phyloP scores from a whole-genome alignment of 2,888 invertebrate species.

The Brassicogethes aeneus region DNA sequence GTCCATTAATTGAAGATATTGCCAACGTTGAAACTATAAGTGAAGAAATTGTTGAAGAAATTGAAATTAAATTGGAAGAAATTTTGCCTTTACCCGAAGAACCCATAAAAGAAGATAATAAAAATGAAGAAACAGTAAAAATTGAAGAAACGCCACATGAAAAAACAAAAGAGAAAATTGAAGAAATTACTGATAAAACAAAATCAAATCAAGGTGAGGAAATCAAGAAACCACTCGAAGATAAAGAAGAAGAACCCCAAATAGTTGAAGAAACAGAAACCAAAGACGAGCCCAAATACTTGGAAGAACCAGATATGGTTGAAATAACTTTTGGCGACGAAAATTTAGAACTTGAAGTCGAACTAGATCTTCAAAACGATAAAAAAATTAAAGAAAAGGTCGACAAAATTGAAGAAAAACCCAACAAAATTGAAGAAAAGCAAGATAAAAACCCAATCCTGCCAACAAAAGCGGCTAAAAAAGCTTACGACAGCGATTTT shows the following conservation, averaged over 20 bases:
- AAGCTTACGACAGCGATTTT: slow-evolving; percentile 24
- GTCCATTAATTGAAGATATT: slow-evolving; percentile 12
- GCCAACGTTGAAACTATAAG: not conserved
- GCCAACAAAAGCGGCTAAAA: slow-evolving; percentile 30
- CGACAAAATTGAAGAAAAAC: slow-evolving; percentile 4
- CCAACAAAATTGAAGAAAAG: slow-evolving; percentile 1
- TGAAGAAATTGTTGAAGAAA: not conserved
- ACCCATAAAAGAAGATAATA: not conserved
- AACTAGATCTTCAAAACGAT: slow-evolving; percentile 12
- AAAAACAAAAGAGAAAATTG: too few species aligned
- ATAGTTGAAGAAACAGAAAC: slow-evolving; percentile 3
- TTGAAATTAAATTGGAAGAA: not conserved
- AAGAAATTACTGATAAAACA: too few species aligned
- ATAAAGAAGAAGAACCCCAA: not conserved
- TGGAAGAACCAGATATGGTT: slow-evolving; percentile 10
- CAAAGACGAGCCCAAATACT: not conserved
- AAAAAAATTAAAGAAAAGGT: not conserved
- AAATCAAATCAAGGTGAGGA: too few species aligned
- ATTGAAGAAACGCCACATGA: not conserved
- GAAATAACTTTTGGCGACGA: slow-evolving; percentile 25
- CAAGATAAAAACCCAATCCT: slow-evolving; percentile 4
- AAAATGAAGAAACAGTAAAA: not conserved
- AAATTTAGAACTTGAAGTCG: slow-evolving; percentile 21
- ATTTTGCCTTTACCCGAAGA: too few species aligned
- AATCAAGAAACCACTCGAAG: not conserved